These are phyloP conservation scores for Phrynocephalus forsythii DNA, from an alignment of 2,797 vertebrate species.

Conservation along the genomic window DNA sequence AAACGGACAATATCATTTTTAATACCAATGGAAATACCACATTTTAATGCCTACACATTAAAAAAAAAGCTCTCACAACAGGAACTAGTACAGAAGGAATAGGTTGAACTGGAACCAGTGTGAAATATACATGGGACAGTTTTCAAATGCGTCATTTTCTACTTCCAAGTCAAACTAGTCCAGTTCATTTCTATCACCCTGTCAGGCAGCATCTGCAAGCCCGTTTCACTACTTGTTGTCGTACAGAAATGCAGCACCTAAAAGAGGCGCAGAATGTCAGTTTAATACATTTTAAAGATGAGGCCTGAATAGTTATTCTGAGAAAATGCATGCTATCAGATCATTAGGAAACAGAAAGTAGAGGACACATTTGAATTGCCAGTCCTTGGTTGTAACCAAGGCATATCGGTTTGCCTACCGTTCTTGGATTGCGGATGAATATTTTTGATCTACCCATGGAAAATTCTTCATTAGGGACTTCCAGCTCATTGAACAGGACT, in stretches of 20 bases:
- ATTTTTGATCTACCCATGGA: slow-evolving; percentile 97
- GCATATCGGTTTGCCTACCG: slow-evolving; percentile 80
- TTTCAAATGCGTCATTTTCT: neutral
- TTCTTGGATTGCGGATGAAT: slow-evolving; percentile 99
- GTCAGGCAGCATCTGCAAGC: neutral
- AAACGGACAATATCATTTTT: neutral
- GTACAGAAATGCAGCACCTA: neutral
- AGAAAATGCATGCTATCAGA: neutral
- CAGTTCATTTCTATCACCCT: neutral
- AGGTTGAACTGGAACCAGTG: neutral
- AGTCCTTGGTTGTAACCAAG: slow-evolving; percentile 10
- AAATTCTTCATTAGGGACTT: slow-evolving; percentile 89
- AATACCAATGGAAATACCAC: neutral
- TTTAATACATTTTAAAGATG: neutral
- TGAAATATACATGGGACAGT: neutral
- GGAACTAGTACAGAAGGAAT: neutral
- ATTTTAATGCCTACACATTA: neutral
- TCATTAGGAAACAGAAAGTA: neutral
- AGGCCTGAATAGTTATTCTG: neutral
- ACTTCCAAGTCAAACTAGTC: neutral
- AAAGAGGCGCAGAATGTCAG: neutral
- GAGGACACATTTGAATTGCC: slow-evolving; percentile 12
- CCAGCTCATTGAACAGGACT: slow-evolving; percentile 88
- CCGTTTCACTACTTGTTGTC: neutral
- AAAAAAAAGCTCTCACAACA: neutral